phyloP scores from a whole-genome alignment of 2,888 invertebrate genomes.

The Tridacna crocea region DNA sequence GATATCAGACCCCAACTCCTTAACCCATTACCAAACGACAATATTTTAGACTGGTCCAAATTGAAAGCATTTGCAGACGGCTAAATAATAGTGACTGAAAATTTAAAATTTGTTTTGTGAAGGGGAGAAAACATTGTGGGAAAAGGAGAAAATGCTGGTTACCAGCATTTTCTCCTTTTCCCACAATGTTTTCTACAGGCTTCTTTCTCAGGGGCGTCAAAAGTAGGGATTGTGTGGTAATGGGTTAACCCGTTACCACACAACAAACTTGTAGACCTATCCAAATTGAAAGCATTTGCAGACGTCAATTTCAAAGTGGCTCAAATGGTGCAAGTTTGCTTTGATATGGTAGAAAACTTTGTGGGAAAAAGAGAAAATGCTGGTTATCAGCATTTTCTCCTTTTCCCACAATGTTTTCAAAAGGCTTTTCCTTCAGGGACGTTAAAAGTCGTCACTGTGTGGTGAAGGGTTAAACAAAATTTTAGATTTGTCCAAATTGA shows the following conservation, averaged over 20 bases:
- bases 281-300: background rate
- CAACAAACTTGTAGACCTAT: background rate
- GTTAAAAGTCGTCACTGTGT: background rate
- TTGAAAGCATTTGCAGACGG: background rate
- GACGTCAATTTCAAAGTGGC: background rate
- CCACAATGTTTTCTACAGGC: no score
- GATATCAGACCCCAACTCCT: background rate
- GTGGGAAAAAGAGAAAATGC: background rate
- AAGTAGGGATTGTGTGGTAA: no score
- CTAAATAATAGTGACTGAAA: background rate
- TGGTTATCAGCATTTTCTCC: background rate
- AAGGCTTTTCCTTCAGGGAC: background rate
- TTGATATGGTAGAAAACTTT: background rate
- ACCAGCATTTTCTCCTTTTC: no score
- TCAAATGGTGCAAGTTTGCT: background rate
- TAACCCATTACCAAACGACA: background rate
- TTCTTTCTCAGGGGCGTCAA: no score
- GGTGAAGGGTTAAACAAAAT: background rate
- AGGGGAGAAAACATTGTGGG: no score
- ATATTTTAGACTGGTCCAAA: background rate
- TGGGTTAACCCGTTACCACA: background rate
- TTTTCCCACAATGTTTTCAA: background rate
- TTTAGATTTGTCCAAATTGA: background rate
- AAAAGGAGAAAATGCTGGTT: no score
- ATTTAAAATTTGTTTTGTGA: no score